These are phyloP conservation scores for Cheilosia vulpina DNA, from an alignment of 2,888 invertebrate genomes.

Conservation along the genomic window DNA sequence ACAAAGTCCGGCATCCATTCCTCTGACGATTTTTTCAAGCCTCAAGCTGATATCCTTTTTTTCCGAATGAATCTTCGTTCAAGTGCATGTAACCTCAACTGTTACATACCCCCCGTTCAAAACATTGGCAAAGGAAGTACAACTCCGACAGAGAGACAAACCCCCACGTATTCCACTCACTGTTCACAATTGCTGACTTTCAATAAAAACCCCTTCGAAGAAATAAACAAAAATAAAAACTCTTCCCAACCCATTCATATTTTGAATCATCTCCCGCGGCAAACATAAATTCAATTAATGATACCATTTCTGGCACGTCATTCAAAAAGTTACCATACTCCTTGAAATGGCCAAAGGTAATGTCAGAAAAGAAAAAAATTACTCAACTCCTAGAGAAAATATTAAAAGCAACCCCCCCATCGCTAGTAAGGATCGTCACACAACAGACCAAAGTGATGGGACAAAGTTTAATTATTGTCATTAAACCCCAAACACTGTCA, in stretches of 20 bases:
- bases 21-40: no score
- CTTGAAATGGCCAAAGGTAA: conserved; percentile 34
- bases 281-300: conserved; percentile 72
- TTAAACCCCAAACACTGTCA: conserved; percentile 70
- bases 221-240: not conserved
- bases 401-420: conserved; percentile 25
- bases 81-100: no score
- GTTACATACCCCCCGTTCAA: no score
- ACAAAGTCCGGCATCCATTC: no score
- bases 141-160: not conserved
- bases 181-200: not conserved
- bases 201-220: conserved; percentile 7
- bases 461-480: conserved; percentile 75
- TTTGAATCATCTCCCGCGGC: conserved; percentile 42
- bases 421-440: conserved; percentile 52
- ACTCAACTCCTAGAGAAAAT: conserved; percentile 25
- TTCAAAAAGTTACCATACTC: conserved; percentile 58
- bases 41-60: no score
- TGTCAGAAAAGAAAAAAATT: conserved; percentile 46
- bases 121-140: not conserved
- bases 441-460: conserved; percentile 53
- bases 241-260: conserved; percentile 21
- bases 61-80: no score
- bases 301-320: conserved; percentile 69
- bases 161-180: not conserved